Evolutionary conservation across 2,888 invertebrate genomes (phyloP).

Genomic region (Drosophila nigritarsus): DNA sequence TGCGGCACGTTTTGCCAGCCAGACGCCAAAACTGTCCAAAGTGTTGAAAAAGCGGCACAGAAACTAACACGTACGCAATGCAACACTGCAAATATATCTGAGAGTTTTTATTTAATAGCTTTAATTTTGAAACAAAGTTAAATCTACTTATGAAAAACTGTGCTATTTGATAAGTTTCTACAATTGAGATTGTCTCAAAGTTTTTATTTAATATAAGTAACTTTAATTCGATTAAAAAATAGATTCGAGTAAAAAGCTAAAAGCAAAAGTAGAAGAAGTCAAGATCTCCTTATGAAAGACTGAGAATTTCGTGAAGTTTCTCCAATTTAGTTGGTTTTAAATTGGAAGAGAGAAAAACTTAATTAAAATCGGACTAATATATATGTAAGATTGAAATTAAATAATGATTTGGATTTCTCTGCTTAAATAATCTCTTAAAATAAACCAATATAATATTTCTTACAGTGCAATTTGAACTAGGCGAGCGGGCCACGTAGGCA

Average conservation of each 20-base stretch:
- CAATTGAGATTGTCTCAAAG: too few relatives aligned
- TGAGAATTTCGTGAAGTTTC: neutral
- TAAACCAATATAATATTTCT: neutral
- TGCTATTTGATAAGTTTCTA: too few relatives aligned
- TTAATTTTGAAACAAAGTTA: too few relatives aligned
- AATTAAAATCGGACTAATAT: neutral
- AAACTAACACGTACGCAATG: conserved; percentile 76
- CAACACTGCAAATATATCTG: neutral
- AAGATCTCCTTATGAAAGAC: neutral
- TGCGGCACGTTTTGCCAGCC: conserved; percentile 71
- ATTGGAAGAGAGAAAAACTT: neutral
- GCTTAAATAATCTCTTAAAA: neutral
- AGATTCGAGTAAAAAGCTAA: neutral
- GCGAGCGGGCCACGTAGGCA: conserved; percentile 4
- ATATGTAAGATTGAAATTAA: neutral
- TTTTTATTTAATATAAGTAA: neutral
- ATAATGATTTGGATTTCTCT: neutral
- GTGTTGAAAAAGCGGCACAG: conserved; percentile 66
- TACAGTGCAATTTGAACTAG: conserved; percentile 43
- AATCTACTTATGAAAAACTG: too few relatives aligned
- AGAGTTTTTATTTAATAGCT: neutral
- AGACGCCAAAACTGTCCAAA: conserved; percentile 69
- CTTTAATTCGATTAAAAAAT: too few relatives aligned
- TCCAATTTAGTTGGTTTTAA: neutral
- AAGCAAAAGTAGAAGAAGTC: neutral